phyloP scores from a whole-genome alignment of 2,113 vertebrate species.

The Elachura formosa region DNA sequence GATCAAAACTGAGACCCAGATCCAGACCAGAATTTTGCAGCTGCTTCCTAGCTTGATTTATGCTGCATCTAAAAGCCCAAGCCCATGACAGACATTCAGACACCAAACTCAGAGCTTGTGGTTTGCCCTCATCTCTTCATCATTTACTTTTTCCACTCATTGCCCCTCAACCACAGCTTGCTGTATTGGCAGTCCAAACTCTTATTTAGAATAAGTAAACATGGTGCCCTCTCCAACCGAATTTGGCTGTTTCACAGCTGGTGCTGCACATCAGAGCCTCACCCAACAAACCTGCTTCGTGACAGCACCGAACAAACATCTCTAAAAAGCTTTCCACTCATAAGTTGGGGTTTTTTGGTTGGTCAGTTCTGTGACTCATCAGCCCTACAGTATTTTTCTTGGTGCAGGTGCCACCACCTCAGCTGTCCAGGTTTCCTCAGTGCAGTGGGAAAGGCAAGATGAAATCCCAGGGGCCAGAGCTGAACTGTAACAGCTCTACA shows the following conservation, averaged over 20 bases:
- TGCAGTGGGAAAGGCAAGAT: background rate
- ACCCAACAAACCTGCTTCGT: background rate
- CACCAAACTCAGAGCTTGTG: background rate
- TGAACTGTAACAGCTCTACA: background rate
- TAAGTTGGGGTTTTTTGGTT: background rate
- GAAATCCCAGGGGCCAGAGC: background rate
- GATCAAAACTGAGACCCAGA: background rate
- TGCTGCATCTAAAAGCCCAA: background rate
- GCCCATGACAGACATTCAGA: background rate
- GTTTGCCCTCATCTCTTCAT: background rate
- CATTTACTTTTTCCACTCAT: background rate
- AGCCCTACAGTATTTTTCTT: background rate
- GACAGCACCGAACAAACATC: background rate
- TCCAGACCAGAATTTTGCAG: background rate
- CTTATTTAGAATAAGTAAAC: background rate
- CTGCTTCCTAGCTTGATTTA: background rate
- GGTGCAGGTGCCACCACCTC: background rate
- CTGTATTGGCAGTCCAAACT: background rate
- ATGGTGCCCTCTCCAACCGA: background rate
- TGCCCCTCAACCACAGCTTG: background rate
- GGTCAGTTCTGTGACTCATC: background rate
- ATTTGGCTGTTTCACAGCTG: background rate
- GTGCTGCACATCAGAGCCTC: background rate
- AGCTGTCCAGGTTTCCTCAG: background rate
- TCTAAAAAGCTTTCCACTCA: background rate